Evolutionary conservation across 2,797 vertebrate species (phyloP), one percentile per base, ranked within the genome.

Genomic region (Melanotaenia trifasciata): DNA sequence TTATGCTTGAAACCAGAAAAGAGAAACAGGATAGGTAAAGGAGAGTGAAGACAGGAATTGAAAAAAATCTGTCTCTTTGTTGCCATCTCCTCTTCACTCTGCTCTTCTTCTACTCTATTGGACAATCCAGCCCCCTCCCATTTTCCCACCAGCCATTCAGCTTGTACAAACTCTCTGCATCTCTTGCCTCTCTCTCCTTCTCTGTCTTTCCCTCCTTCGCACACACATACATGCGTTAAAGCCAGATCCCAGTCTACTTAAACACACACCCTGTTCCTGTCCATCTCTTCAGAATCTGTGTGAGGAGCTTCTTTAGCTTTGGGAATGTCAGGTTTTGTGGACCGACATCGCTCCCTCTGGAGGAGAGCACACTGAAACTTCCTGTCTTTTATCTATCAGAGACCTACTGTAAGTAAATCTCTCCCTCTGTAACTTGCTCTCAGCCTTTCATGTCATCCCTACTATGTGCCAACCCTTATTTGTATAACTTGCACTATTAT

Each of bases 81-180:
- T 93, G 84, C 92, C 78, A 90, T 90, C 92, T 88, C 86, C 33
- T 67, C 84, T 83, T 79, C 78, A 20, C 80, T 84, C 65, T 72
- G 84, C 80, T 91, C 83, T 74, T 84, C 88, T 84, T 70, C 47
- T 16, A 65, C 65, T 18, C 72, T 10, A 93, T 92, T 93, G 92
- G 92, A 77, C 73, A 7, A 53, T 64, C 24, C 14, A 78, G 67
- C 80, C 81, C 87, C 93, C 87, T 87, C 93, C 93, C 85, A 87
- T 84, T 88, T 89, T 73, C 65, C 67, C 71, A 61, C 32, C 78
- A 89, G 80, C 93, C 93, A 92, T 69, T 94, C 77, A 73, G 81
- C 82, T 86, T 45, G 57, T 86, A 86, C 86, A 69, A 81, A 73
- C 80, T 88, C 74, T 78, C 80, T 75, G 70, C 69, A 74, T 88